Percentiles rank a stretch among this genome's conserved stretches.
These are phyloP conservation scores for Misgurnus anguillicaudatus DNA, from an alignment of 2,113 vertebrate genomes.

Conservation along the genomic window DNA sequence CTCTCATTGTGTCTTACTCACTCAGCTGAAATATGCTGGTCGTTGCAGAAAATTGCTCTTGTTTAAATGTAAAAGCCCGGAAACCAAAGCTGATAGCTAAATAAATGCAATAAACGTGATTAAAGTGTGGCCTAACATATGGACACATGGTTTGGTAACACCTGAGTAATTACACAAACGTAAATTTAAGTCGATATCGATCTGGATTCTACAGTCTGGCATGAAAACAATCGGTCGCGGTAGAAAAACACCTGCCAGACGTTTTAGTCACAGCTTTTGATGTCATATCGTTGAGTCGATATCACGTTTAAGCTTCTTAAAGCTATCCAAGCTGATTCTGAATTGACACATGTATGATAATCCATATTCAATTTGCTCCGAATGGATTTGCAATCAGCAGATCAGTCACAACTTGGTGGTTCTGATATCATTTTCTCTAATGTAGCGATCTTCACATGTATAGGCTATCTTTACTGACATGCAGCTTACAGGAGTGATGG, in stretches of 20 bases:
- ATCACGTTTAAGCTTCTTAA: conserved; percentile 14
- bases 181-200: conserved; percentile 20
- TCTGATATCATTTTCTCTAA: conserved; percentile 18
- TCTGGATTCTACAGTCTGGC: neutral
- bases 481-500: neutral
- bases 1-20: conserved; percentile 37
- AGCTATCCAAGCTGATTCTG: neutral
- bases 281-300: neutral
- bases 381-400: neutral
- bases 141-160: neutral
- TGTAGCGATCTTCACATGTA: neutral
- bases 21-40: conserved; percentile 43
- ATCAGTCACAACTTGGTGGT: conserved; percentile 8
- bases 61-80: conserved; percentile 40
- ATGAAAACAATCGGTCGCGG: conserved; percentile 10
- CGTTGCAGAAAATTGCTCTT: conserved; percentile 44
- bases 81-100: conserved; percentile 32
- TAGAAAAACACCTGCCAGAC: conserved; percentile 16
- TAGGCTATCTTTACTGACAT: neutral
- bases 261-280: conserved; percentile 15
- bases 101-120: conserved; percentile 32
- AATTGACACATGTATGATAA: neutral
- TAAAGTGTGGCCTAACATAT: neutral
- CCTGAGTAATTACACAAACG: conserved; percentile 1
- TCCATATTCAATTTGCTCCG: conserved; percentile 29